Evolutionary conservation across 2,888 invertebrate species (phyloP).

Genomic region (Homarus gammarus): DNA sequence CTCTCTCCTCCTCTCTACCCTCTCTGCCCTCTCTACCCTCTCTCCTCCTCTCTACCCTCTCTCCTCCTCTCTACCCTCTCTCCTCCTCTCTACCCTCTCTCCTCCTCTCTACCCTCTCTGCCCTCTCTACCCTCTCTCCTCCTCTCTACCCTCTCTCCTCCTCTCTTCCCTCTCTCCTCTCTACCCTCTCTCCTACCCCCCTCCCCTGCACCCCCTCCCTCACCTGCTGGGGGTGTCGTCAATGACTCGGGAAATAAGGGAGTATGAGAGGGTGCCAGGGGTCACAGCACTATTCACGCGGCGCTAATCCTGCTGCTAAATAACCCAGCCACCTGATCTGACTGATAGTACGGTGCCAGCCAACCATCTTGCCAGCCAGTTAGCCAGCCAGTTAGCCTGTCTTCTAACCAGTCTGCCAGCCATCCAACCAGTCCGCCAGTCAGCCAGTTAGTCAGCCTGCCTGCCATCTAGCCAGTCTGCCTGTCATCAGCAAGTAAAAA

Average conservation of each 20-base stretch:
- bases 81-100: neutral
- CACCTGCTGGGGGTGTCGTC: slow-evolving; percentile 23
- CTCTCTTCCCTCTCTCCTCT: neutral
- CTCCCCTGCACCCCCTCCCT: neutral
- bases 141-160: neutral
- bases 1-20: neutral
- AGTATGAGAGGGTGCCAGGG: slow-evolving; percentile 13
- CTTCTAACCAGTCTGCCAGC: too few relatives aligned
- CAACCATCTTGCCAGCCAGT: neutral
- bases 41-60: neutral
- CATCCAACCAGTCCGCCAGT: too few relatives aligned
- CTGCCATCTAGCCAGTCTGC: neutral
- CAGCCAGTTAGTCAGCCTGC: neutral
- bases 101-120: neutral
- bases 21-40: neutral
- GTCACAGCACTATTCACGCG: slow-evolving; percentile 25
- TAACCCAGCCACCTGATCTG: slow-evolving; percentile 45
- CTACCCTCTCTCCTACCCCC: neutral
- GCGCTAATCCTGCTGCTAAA: slow-evolving; percentile 42
- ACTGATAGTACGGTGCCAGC: slow-evolving; percentile 29
- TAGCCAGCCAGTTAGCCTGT: neutral
- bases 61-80: neutral
- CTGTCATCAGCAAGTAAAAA: neutral
- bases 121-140: neutral
- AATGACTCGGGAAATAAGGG: slow-evolving; percentile 26